Base-by-base conservation (phyloP, 2,888 invertebrate species). In the Hipparchia sbordonii region DNA sequence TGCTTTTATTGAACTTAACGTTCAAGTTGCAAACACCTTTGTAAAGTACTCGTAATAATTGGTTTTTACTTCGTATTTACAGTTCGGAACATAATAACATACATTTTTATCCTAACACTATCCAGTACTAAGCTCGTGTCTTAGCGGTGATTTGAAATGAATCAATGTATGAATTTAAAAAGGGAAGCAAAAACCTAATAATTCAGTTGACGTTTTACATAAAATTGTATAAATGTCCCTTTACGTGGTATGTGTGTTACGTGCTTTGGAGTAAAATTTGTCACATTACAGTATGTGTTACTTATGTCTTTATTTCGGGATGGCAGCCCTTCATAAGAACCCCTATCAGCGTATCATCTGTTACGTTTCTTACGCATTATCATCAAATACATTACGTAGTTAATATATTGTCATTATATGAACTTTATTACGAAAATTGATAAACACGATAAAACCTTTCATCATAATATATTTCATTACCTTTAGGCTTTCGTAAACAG, bases 401-500 rank as follows among this genome's bases (percentile, higher is more conserved):
- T 39, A 5, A 39, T 39, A 39, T 5, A 39, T 39, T 39, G 39
- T 39, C 39, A 1, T 13, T 8, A 8, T 56, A 56, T 56, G 23
- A 13, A 13, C 13, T 13, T 56, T 56, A 56, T 13, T 56, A 56
- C 23, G 23, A 23, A 8, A 3, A 9, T 39, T 10, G 23, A 59
- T 33, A 59, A 10, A 59, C 59, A 5, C 4, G 10, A 59, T 59
- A 39, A 10, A 59, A 59, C 23, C 33, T 59, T 59, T 33, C 59
- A 23, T 33, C 9, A 46, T 46, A 46, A 6, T 48, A 48, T 23
- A 63, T 63, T 63, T 63, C 63, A 51, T 65, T 10, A 33, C 65
- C 8, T 65, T 52, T 65, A 52, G 9, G 23, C 23, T 63, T 13
- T 63, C 63, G 63, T 51, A 23, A 51, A 46, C 12, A 51, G 13